Evolutionary conservation across 2,113 vertebrate species (phyloP).

Genomic region (Corydoras maculifer): DNA sequence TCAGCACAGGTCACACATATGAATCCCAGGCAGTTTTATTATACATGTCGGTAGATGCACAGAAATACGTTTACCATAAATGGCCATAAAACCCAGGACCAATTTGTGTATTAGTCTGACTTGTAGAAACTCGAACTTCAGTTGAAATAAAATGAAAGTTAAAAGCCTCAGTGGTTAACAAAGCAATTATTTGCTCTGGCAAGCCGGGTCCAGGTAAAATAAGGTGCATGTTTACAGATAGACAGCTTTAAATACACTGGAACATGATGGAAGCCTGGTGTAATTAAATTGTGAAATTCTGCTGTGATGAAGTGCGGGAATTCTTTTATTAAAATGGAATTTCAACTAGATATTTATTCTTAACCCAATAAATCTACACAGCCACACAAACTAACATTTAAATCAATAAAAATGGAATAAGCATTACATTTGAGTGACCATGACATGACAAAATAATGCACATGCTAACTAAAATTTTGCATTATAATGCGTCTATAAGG

Average conservation of each 20-base stretch:
- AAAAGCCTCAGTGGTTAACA: neutral
- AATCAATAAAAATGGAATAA: too few relatives aligned
- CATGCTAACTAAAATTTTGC: too few relatives aligned
- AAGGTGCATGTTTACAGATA: constrained; percentile 1
- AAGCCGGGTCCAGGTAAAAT: constrained; percentile 6
- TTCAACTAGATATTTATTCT: too few relatives aligned
- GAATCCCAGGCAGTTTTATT: neutral
- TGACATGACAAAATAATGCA: too few relatives aligned
- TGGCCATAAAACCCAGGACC: neutral
- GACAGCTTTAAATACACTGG: neutral
- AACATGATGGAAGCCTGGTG: neutral
- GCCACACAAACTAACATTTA: too few relatives aligned
- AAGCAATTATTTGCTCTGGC: neutral
- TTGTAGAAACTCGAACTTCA: constrained; percentile 19
- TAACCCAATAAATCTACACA: too few relatives aligned
- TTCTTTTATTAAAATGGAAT: too few relatives aligned
- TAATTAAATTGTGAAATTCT: constrained; percentile 4
- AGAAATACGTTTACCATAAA: neutral
- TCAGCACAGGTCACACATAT: constrained; percentile 3
- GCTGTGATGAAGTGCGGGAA: neutral
- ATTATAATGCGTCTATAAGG: too few relatives aligned
- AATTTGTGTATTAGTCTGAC: neutral
- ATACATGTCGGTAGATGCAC: neutral
- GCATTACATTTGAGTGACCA: too few relatives aligned
- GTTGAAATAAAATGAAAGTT: neutral